A percentile compares a stretch with the other conserved stretches of the same genome.
Conservation (phyloP, 2,888 invertebrate species). For the Cremastinae sp. region DNA sequence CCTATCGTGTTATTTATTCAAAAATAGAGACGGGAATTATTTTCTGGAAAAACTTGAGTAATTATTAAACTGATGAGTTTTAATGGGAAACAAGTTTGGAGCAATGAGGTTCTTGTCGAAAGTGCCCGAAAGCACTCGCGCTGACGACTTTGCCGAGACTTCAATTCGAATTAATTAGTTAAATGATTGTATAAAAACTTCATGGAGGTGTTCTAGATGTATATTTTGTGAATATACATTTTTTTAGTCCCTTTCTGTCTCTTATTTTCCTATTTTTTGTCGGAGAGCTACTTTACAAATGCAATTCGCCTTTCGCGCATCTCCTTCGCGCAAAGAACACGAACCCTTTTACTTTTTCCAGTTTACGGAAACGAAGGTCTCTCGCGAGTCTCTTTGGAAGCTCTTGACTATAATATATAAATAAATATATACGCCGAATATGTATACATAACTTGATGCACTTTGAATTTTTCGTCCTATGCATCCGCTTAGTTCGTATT, state of each 20-base stretch:
- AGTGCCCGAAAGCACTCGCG: no score
- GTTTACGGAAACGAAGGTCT: constrained; percentile 9
- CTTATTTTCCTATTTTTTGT: background rate
- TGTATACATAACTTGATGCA: background rate
- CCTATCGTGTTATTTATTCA: background rate
- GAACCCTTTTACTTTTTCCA: constrained; percentile 4
- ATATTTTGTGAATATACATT: background rate
- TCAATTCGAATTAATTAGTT: no score
- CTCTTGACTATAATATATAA: background rate
- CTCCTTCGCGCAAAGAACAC: background rate
- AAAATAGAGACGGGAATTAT: no score
- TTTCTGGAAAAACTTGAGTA: background rate
- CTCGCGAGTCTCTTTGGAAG: constrained; percentile 2
- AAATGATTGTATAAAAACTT: no score
- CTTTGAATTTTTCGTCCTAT: constrained; percentile 30
- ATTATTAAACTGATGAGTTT: no score
- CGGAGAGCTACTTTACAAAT: no score
- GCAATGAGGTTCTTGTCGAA: background rate
- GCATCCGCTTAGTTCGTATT: constrained; percentile 4
- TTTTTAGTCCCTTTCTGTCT: background rate
- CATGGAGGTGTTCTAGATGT: background rate
- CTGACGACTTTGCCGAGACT: no score
- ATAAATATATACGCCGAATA: constrained; percentile 3
- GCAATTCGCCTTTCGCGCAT: background rate
- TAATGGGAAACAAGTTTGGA: background rate